Evolutionary conservation across 2,113 vertebrate species (phyloP).

Genomic region (Hippocampus zosterae): DNA sequence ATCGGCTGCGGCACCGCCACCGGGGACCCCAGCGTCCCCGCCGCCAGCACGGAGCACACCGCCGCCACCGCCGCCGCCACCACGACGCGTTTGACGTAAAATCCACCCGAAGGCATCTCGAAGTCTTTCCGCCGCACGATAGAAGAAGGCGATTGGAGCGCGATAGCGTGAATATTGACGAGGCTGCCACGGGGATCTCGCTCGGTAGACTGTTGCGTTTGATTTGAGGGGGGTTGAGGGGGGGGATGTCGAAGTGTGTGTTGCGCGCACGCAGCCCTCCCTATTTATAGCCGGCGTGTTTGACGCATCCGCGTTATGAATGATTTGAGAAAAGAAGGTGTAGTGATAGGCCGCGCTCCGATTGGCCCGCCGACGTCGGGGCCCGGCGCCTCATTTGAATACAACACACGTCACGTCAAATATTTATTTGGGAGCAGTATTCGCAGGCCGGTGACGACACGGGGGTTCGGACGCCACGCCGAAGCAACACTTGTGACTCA

Average conservation of each 20-base stretch:
- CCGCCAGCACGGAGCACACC: slow-evolving; percentile 58
- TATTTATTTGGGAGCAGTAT: slow-evolving; percentile 70
- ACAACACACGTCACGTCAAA: slow-evolving; percentile 66
- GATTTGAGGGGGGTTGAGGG: slow-evolving; percentile 56
- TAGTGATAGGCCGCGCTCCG: slow-evolving; percentile 63
- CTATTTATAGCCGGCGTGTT: slow-evolving; percentile 76
- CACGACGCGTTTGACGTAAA: slow-evolving; percentile 48
- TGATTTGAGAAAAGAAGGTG: slow-evolving; percentile 78
- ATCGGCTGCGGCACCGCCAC: slow-evolving; percentile 67
- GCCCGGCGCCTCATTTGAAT: slow-evolving; percentile 66
- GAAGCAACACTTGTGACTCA: neutral
- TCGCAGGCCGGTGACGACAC: slow-evolving; percentile 58
- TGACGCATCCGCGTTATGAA: slow-evolving; percentile 79
- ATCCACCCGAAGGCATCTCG: slow-evolving; percentile 59
- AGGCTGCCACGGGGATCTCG: slow-evolving; percentile 28
- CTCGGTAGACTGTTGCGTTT: slow-evolving; percentile 49
- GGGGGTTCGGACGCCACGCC: slow-evolving; percentile 28
- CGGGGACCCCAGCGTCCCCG: slow-evolving; percentile 45
- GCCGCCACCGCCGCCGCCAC: slow-evolving; percentile 53
- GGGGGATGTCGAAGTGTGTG: slow-evolving; percentile 61
- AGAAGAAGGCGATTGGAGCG: slow-evolving; percentile 31
- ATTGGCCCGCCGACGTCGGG: slow-evolving; percentile 63
- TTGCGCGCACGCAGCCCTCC: slow-evolving; percentile 46
- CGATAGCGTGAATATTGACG: slow-evolving; percentile 23
- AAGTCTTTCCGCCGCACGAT: slow-evolving; percentile 19